Evolutionary conservation across 30 jellyfish, hydroid and myxozoan genomes (phyloP).

Genomic region (Chironex yamaguchii): DNA sequence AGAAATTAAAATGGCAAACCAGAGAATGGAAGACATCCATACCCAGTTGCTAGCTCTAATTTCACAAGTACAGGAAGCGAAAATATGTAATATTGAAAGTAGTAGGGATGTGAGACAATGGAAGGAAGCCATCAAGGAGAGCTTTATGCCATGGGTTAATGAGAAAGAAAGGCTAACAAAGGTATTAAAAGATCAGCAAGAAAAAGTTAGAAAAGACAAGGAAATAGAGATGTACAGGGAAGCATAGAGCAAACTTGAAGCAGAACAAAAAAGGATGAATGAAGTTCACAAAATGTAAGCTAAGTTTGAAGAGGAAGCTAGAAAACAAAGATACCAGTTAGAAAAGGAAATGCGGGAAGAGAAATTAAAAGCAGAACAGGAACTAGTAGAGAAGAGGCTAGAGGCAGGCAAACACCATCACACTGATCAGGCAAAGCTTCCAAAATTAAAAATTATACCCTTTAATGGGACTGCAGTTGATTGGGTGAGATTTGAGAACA

Average conservation of each 20-base stretch:
- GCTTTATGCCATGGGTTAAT: conserved; percentile 58
- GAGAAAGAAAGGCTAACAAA: conserved; percentile 51
- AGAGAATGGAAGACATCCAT: conserved; percentile 35
- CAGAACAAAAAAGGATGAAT: conserved; percentile 27
- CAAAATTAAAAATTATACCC: conserved; percentile 56
- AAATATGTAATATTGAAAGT: conserved; percentile 42
- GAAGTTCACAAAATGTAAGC: conserved; percentile 32
- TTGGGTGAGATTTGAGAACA: conserved; percentile 62
- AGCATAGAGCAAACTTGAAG: conserved; percentile 57
- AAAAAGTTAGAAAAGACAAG: conserved; percentile 31
- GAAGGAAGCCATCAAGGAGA: conserved; percentile 52
- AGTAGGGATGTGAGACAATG: conserved; percentile 59
- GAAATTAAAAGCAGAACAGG: conserved; percentile 70
- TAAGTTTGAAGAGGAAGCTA: conserved; percentile 49
- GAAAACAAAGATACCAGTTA: conserved; percentile 57
- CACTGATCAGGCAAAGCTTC: conserved; percentile 66
- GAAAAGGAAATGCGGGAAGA: conserved; percentile 48
- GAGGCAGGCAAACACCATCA: conserved; percentile 50
- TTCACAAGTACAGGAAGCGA: conserved; percentile 49
- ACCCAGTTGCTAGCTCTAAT: conserved; percentile 17
- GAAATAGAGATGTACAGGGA: conserved; percentile 61
- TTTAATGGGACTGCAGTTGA: conserved; percentile 61
- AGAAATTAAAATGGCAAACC: conserved; percentile 38
- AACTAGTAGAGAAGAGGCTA: conserved; percentile 59
- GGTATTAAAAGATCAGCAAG: conserved; percentile 46